Conservation (phyloP, 2,888 invertebrate genomes). For the Ectemnius cavifrons region DNA sequence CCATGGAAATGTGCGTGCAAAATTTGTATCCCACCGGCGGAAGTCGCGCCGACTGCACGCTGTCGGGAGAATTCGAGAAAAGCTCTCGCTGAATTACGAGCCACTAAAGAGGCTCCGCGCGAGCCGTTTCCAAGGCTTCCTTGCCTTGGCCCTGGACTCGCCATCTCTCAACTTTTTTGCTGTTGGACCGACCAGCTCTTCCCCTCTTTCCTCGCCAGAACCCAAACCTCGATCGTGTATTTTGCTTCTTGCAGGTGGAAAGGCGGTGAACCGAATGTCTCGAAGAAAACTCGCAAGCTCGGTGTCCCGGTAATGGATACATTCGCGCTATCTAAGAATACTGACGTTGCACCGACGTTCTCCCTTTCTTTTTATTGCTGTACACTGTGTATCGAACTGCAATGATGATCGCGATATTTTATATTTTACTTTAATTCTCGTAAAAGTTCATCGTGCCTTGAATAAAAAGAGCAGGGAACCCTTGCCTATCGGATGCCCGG, state of each 20-base stretch:
- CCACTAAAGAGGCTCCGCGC: conserved; percentile 67
- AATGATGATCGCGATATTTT: conserved; percentile 48
- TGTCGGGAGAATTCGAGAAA: conserved; percentile 58
- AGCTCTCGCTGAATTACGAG: conserved; percentile 69
- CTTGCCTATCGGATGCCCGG: not conserved
- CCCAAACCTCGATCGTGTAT: conserved; percentile 44
- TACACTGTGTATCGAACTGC: not conserved
- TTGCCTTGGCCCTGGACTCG: not conserved
- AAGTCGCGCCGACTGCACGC: conserved; percentile 10
- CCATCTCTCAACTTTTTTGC: conserved; percentile 9
- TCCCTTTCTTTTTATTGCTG: too few relatives aligned
- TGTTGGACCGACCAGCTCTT: conserved; percentile 2
- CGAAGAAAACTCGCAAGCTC: conserved; percentile 49
- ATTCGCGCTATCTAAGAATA: conserved; percentile 26
- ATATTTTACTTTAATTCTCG: conserved; percentile 60
- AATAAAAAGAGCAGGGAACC: conserved; percentile 26
- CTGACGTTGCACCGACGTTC: too few relatives aligned
- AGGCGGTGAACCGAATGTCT: conserved; percentile 66
- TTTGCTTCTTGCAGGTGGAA: conserved; percentile 58
- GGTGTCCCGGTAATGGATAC: conserved; percentile 53
- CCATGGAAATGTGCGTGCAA: conserved; percentile 56
- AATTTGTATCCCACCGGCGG: conserved; percentile 53
- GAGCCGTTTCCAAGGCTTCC: conserved; percentile 53
- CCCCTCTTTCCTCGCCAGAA: too few relatives aligned
- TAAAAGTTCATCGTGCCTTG: conserved; percentile 44